Evolutionary conservation across 1,140 invertebrate genomes (phyloP), one percentile per base, ranked within the genome.

Genomic region (Cherax quadricarinatus): DNA sequence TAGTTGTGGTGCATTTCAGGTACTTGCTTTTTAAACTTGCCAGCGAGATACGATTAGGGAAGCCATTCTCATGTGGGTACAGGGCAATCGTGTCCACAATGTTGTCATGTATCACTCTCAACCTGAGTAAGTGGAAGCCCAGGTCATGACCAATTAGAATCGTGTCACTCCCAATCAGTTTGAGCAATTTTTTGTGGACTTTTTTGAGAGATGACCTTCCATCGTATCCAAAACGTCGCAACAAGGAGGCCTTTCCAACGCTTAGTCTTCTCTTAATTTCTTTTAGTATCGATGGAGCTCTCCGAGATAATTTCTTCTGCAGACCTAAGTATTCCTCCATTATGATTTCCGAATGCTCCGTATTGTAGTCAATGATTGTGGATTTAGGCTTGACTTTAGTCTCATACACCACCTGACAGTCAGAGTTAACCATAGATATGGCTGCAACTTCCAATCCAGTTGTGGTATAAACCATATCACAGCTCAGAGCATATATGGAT

Each of bases 381-480:
- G 95, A 94, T 90, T 96, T 96, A 1, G 98, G 98, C 91, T 96
- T 96, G 1, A 99, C 98, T 79, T 97, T 96, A 16, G 96, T 96
- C 94, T 98, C 97, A 95, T 98, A 99, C 0, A 98, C 96, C 0
- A 97, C 94, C 60, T 83, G 9, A 21, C 97, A 97, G 92, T 97
- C 96, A 3, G 96, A 94, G 48, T 96, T 96, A 0, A 99, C 96
- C 5, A 99, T 95, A 0, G 98, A 98, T 0, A 99, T 96, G 94
- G 97, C 97, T 1, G 97, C 97, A 1, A 99, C 94, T 95, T 98
- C 98, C 4, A 98, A 94, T 1, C 98, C 98, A 3, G 95, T 95
- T 0, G 96, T 96, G 0, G 98, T 98, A 94, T 97, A 99, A 93
- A 96, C 98, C 98, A 99, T 99, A 95, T 99, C 98, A 94, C 98